Evolutionary conservation across 2,113 vertebrate genomes (phyloP).

Genomic region (Aythya baeri): DNA sequence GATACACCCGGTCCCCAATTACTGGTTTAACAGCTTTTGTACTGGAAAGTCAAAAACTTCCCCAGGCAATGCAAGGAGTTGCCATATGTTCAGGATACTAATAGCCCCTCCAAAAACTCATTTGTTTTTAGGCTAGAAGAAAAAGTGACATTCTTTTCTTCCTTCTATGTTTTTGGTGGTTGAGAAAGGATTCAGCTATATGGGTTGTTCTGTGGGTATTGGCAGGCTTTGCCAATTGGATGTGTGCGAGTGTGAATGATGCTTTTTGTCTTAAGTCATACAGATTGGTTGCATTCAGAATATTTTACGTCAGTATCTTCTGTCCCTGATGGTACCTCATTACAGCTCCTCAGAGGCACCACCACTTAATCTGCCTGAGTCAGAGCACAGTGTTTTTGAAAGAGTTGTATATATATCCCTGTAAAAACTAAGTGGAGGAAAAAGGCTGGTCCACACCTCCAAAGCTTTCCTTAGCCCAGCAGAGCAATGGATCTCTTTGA

Average conservation of each 20-base stretch:
- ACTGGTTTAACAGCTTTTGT: constrained; percentile 54
- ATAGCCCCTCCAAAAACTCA: constrained; percentile 29
- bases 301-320: not conserved
- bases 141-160: constrained; percentile 21
- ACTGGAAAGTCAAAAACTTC: constrained; percentile 58
- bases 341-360: constrained; percentile 7
- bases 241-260: not conserved
- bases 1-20: constrained; percentile 50
- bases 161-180: constrained; percentile 5
- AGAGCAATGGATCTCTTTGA: not conserved
- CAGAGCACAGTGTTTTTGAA: constrained; percentile 15
- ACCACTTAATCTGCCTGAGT: constrained; percentile 25
- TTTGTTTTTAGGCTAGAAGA: constrained; percentile 31
- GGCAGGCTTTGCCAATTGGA: constrained; percentile 18
- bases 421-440: not conserved
- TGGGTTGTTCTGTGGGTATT: constrained; percentile 9
- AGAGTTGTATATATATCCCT: not conserved
- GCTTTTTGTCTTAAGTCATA: constrained; percentile 37
- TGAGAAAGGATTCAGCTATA: constrained; percentile 17
- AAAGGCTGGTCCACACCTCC: not conserved
- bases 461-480: not conserved
- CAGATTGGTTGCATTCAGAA: constrained; percentile 31
- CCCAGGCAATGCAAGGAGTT: constrained; percentile 35
- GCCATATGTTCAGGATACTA: not conserved
- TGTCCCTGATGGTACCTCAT: not conserved